These are phyloP conservation scores for Sturnus vulgaris DNA, from an alignment of 2,113 vertebrate species.

Conservation along the genomic window DNA sequence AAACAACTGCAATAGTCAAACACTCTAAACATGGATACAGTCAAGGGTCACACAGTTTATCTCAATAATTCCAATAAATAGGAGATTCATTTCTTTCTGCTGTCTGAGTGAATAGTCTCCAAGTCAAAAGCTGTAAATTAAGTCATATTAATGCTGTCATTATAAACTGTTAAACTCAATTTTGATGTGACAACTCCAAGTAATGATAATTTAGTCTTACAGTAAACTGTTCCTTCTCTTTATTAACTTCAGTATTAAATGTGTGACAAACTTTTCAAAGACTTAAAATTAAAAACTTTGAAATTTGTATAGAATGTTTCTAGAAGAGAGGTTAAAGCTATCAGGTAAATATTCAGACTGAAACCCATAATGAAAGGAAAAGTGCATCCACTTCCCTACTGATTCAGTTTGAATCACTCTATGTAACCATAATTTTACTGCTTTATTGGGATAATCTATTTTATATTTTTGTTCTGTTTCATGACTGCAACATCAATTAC, in stretches of 20 bases:
- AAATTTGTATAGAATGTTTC: neutral
- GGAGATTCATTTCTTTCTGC: neutral
- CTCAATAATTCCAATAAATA: neutral
- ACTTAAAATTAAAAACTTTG: neutral
- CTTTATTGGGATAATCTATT: slow-evolving; percentile 50
- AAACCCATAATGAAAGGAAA: neutral
- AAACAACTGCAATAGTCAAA: neutral
- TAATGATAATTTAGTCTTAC: neutral
- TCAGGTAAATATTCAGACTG: neutral
- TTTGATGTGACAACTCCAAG: neutral
- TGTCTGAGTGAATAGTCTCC: neutral
- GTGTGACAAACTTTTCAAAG: neutral
- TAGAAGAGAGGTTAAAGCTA: neutral
- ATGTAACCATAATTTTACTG: neutral
- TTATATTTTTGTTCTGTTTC: slow-evolving; percentile 21
- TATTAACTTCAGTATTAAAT: neutral
- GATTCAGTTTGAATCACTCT: slow-evolving; percentile 4
- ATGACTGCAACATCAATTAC: slow-evolving; percentile 1
- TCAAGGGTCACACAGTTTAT: neutral
- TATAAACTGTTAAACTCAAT: neutral
- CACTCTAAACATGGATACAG: neutral
- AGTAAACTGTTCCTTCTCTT: neutral
- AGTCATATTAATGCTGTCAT: neutral
- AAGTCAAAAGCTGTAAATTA: neutral
- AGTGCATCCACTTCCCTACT: neutral